Evolutionary conservation across 2,888 invertebrate genomes (phyloP), one percentile per base, ranked within the genome.

Genomic region (Agrypnus murinus): DNA sequence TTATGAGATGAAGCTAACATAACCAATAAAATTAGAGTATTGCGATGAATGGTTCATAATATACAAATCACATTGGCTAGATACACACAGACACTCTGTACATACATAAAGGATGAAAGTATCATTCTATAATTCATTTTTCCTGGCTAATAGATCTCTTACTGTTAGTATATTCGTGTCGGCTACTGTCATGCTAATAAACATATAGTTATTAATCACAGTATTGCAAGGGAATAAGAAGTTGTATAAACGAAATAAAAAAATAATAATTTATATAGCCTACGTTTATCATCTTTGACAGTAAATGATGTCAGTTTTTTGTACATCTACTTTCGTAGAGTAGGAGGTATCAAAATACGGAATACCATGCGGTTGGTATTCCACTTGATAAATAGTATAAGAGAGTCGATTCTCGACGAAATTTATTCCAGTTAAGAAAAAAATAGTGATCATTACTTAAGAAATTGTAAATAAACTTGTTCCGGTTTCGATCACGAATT

Each of bases 281-380:
- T 14, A 46, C 55, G 57, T 65, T 65, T 65, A 57, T 65, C 65
- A 65, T 53, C 38, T 64, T 53, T 50, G 64, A 64, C 64, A 64
- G 64, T 64, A 64, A 64, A 53, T 50, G 38, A 57, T 43, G 40
- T 55, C 43, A 48, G 50, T 36, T 63, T 62, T 63, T 63, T 63
- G 14, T 63, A 45, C 57, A 15, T 34, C 55, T 17, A 55, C 55
- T 55, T 55, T 55, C 55, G 12, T 36, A 3, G n/a, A 40, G 40
- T 12, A 2, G 5, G 25, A 64, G 34, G 40, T 40, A 57, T 38
- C 53, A 40, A 46, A 43, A 55, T 31, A n/a, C n/a, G n/a, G n/a
- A n/a, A n/a, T n/a, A n/a, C n/a, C n/a, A n/a, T n/a, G n/a, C n/a
- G n/a, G n/a, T n/a, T n/a, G n/a, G n/a, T n/a, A 31, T 9, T n/a